A percentile compares a stretch with the other conserved stretches of the same genome.
phyloP scores from a whole-genome alignment of 2,888 invertebrate species.

The Andrena dorsata region DNA sequence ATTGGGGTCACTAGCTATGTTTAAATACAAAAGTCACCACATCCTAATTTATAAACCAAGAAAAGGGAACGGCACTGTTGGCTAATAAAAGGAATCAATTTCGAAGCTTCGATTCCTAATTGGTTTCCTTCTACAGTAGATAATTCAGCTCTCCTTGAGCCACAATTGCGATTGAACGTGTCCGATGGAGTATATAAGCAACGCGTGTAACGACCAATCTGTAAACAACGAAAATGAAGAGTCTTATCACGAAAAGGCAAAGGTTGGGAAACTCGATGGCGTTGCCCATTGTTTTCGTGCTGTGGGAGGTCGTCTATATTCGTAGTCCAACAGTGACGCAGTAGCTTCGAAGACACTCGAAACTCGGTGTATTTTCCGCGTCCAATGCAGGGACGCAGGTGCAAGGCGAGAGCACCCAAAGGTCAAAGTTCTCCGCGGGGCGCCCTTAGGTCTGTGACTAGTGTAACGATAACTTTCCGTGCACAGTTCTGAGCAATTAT shows the following conservation, averaged over 20 bases:
- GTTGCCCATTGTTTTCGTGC: neutral
- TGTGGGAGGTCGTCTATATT: neutral
- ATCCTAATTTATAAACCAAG: too few relatives aligned
- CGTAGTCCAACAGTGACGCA: slow-evolving; percentile 16
- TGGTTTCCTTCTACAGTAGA: neutral
- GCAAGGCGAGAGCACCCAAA: slow-evolving; percentile 37
- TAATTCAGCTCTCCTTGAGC: neutral
- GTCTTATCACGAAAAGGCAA: slow-evolving; percentile 11
- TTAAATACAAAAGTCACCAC: too few relatives aligned
- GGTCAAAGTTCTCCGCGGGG: slow-evolving; percentile 52
- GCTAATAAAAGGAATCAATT: neutral
- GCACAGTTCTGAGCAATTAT: slow-evolving; percentile 51
- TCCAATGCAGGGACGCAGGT: slow-evolving; percentile 35
- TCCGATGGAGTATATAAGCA: neutral
- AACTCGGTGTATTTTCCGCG: slow-evolving; percentile 17
- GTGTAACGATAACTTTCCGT: slow-evolving; percentile 22
- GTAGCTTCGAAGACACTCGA: slow-evolving; percentile 21
- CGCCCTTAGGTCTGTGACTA: slow-evolving; percentile 17
- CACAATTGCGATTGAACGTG: neutral
- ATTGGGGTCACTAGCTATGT: too few relatives aligned
- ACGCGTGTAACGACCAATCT: neutral
- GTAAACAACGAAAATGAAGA: neutral
- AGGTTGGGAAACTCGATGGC: slow-evolving; percentile 13
- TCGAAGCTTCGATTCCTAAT: neutral
- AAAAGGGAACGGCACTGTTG: too few relatives aligned